Base-by-base conservation (phyloP, 1,140 invertebrate species). In the Hyles euphorbiae region DNA sequence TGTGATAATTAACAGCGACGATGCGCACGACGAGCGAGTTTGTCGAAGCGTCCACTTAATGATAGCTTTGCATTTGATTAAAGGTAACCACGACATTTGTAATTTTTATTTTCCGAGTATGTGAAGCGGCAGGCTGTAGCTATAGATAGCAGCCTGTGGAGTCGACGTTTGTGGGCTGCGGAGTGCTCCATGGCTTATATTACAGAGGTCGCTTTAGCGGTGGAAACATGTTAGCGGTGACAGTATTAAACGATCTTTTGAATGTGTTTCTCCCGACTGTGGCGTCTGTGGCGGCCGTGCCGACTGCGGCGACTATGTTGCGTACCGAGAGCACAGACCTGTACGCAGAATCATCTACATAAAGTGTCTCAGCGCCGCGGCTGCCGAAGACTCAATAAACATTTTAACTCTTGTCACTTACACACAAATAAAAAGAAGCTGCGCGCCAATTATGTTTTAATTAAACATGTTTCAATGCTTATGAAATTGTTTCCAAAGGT, bases 31-130 rank as follows among this genome's bases (percentile, higher is more conserved):
- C 70, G 78, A 85, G 73, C 72, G 77, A 72, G 76, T 84, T 78
- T 70, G 75, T 71, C 68, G 72, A 78, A 80, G 77, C 68, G 67
- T 75, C 70, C 74, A 78, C 78, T 88, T 86, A 86, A 88, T 84
- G 82, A 85, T 86, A 84, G 79, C 82, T 84, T 87, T 83, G 82
- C 81, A 88, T 88, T 82, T 83, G 74, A 86, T 83, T 86, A 81
- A 85, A 86, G 82, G 78, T 84, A 78, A 85, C 76, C 76, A 73
- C 72, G 74, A 81, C 74, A 76, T 79, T 85, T 83, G 78, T 85
- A 77, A 78, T 81, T 81, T 81, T 80, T 82, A 71, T 74, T 81
- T 74, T 74, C 60, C 59, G 61, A 59, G 49, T 60, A 52, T 67
- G 56, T 60, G 57, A 59, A 63, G 34, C 56, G 60, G 36, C 36